Evolutionary conservation across 64 coral and sea anemone species (phyloP).

Genomic region (Exaiptasia diaphana): DNA sequence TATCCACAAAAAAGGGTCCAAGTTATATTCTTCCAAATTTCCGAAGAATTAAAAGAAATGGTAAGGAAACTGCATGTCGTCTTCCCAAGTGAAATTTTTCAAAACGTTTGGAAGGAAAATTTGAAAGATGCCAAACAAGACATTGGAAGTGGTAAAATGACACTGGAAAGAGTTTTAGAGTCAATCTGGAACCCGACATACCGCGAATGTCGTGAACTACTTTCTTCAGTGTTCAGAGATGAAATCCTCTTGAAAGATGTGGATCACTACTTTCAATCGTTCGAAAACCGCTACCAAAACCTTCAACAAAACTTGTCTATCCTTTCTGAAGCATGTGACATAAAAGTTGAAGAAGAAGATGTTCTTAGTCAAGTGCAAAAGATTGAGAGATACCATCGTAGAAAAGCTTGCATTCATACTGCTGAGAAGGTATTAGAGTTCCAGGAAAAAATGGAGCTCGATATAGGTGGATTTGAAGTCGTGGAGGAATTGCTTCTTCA

Average conservation of each 20-base stretch:
- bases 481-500: constrained; percentile 43
- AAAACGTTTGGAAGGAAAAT: constrained; percentile 15
- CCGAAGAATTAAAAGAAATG: constrained; percentile 9
- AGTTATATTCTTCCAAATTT: constrained; percentile 39
- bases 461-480: constrained; percentile 41
- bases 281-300: not conserved
- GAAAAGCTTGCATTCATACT: constrained; percentile 18
- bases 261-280: constrained; percentile 21
- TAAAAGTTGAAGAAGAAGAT: not conserved
- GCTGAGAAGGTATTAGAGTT: constrained; percentile 34
- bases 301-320: not conserved
- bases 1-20: not conserved
- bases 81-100: constrained; percentile 2
- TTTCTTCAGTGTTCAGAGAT: constrained; percentile 30
- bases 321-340: not conserved
- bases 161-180: constrained; percentile 29
- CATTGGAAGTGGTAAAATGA: too few relatives aligned
- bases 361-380: constrained; percentile 10
- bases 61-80: not conserved
- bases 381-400: constrained; percentile 26
- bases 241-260: constrained; percentile 38
- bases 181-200: constrained; percentile 46
- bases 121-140: constrained; percentile 9
- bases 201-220: not conserved
- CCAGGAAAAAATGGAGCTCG: constrained; percentile 13